Evolutionary conservation across 35 echinoderm and acorn worm species (phyloP).

Genomic region (Apostichopus californicus): DNA sequence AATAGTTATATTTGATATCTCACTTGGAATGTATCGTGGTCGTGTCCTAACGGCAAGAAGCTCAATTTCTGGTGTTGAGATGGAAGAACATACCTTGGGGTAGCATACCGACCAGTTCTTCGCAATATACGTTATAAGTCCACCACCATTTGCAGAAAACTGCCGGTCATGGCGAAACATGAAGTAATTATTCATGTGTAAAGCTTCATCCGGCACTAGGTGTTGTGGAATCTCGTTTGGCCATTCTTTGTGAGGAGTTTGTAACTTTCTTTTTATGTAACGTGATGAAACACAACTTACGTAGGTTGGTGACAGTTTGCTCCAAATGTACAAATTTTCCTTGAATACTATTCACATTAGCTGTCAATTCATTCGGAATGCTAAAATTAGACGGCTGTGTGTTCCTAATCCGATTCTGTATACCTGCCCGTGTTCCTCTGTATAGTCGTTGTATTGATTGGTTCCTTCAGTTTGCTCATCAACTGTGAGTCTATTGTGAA

Average conservation of each 20-base stretch:
- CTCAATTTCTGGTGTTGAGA: conserved; percentile 27
- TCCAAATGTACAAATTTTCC: conserved; percentile 24
- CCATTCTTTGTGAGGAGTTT: background rate
- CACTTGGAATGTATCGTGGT: conserved; percentile 17
- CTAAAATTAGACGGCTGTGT: background rate
- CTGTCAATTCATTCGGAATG: conserved; percentile 21
- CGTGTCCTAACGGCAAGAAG: conserved; percentile 8
- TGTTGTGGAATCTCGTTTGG: conserved; percentile 33
- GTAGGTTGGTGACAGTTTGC: conserved; percentile 33
- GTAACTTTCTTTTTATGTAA: conserved; percentile 6
- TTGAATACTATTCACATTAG: conserved; percentile 33
- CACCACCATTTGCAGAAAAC: conserved; percentile 25
- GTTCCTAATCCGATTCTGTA: conserved; percentile 7
- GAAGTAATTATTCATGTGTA: background rate
- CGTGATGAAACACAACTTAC: conserved; percentile 13
- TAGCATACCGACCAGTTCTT: conserved; percentile 10
- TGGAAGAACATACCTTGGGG: conserved; percentile 11
- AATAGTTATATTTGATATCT: conserved; percentile 30
- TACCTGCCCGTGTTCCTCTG: background rate
- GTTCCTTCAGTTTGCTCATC: conserved; percentile 26
- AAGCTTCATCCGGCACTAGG: conserved; percentile 21
- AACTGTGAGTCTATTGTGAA: background rate
- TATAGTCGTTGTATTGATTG: background rate
- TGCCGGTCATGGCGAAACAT: conserved; percentile 35
- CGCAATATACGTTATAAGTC: conserved; percentile 15